Conservation (phyloP, 2,797 vertebrate species). For the Sandelia bainsii region DNA sequence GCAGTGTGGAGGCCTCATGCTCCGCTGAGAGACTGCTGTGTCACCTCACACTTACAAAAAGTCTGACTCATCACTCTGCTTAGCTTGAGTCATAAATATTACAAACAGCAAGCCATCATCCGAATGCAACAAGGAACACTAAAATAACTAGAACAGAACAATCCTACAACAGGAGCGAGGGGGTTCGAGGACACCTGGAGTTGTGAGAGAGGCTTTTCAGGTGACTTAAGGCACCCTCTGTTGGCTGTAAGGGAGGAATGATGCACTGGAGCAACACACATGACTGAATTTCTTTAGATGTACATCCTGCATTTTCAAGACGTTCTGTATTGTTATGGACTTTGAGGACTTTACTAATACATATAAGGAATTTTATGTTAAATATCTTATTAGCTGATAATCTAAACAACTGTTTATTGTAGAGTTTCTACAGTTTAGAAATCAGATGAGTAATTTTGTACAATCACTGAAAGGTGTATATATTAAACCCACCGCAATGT, state of each 20-base stretch:
- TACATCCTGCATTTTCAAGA: background rate
- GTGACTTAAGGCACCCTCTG: background rate
- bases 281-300: background rate
- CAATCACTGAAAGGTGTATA: background rate
- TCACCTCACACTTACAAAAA: constrained; percentile 45
- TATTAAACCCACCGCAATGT: background rate
- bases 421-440: too few relatives aligned
- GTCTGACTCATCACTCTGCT: constrained; percentile 61
- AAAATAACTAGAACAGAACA: background rate
- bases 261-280: background rate
- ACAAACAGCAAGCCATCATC: constrained; percentile 21
- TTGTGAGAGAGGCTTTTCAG: background rate
- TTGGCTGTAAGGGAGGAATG: background rate
- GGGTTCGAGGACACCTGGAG: background rate
- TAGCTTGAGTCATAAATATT: constrained; percentile 51
- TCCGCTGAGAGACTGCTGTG: constrained; percentile 44
- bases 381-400: background rate
- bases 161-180: background rate
- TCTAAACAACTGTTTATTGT: too few relatives aligned
- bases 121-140: background rate
- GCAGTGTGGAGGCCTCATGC: constrained; percentile 16
- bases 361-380: background rate
- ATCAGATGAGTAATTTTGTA: background rate
- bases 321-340: background rate
- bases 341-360: background rate